Percentiles rank a stretch among this genome's conserved stretches.
These are phyloP conservation scores for Abrostola tripartita DNA, from an alignment of 2,888 invertebrate species.

Conservation along the genomic window DNA sequence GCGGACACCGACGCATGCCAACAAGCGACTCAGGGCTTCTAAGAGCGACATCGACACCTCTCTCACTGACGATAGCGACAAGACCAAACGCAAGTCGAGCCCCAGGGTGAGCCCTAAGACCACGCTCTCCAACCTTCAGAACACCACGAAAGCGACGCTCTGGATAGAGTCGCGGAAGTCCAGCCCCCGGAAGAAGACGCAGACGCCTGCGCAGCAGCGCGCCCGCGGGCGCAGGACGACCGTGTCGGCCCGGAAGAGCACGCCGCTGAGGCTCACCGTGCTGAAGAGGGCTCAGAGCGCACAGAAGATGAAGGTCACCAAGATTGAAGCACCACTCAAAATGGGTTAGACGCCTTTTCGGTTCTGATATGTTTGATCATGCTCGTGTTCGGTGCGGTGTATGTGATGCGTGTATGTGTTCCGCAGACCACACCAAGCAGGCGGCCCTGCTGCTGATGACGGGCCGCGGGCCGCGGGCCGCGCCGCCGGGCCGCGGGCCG, in stretches of 20 bases:
- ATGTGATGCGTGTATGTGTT: neutral
- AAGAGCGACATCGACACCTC: conserved; percentile 43
- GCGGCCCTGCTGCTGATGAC: conserved; percentile 83
- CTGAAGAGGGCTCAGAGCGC: conserved; percentile 63
- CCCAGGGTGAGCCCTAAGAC: conserved; percentile 27
- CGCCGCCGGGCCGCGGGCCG: conserved; percentile 65
- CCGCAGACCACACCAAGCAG: conserved; percentile 81
- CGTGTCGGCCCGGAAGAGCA: conserved; percentile 45
- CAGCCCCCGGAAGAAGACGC: conserved; percentile 50
- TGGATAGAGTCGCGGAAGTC: conserved; percentile 79
- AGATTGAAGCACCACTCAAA: conserved; percentile 71
- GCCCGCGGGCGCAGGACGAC: conserved; percentile 14
- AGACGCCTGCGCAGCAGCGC: conserved; percentile 10
- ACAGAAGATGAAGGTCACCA: conserved; percentile 57
- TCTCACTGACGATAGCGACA: conserved; percentile 34
- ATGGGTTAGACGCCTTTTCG: conserved; percentile 66
- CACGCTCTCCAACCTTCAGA: conserved; percentile 23
- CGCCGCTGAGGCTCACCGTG: conserved; percentile 69
- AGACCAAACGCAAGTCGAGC: conserved; percentile 35
- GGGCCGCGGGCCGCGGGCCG: conserved; percentile 71
- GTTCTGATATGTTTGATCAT: neutral
- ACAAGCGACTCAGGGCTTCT: conserved; percentile 38
- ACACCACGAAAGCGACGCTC: conserved; percentile 72
- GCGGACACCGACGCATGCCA: conserved; percentile 19
- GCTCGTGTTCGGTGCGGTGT: neutral